phyloP scores from a whole-genome alignment of 2,113 vertebrate genomes.

The Girardinichthys multiradiatus region DNA sequence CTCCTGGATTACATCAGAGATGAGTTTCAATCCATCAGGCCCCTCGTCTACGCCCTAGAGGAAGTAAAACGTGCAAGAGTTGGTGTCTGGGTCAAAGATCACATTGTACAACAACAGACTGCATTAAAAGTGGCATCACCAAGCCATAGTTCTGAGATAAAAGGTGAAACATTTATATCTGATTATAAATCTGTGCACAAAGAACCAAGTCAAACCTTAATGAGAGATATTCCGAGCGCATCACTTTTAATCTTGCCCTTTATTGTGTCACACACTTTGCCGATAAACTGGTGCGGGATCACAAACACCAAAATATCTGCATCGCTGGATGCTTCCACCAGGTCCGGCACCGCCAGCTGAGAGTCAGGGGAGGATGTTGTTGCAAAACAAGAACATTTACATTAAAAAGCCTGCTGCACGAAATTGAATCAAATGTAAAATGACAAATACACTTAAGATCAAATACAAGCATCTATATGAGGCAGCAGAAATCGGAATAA shows the following conservation, averaged over 20 bases:
- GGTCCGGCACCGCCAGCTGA: constrained; percentile 91
- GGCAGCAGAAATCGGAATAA: too few relatives aligned
- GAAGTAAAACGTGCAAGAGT: neutral
- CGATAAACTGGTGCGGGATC: constrained; percentile 95
- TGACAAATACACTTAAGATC: neutral
- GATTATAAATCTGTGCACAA: neutral
- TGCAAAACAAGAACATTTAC: neutral
- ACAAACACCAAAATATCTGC: constrained; percentile 94
- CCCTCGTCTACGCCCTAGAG: constrained; percentile 92
- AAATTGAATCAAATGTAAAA: neutral
- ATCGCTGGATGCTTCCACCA: constrained; percentile 84
- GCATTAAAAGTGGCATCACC: neutral
- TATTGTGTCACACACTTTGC: constrained; percentile 89
- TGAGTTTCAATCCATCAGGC: constrained; percentile 91
- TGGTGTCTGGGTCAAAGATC: constrained; percentile 12
- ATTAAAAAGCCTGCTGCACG: neutral
- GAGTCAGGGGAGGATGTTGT: neutral
- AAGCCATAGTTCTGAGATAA: neutral
- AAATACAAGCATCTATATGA: neutral
- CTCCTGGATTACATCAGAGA: constrained; percentile 95
- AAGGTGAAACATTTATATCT: neutral
- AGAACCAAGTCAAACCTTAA: constrained; percentile 84
- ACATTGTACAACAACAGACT: neutral
- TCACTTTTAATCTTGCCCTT: constrained; percentile 88
- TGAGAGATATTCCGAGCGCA: constrained; percentile 89